Evolutionary conservation across 2,888 invertebrate genomes (phyloP), one percentile per base, ranked within the genome.

Genomic region (Melipona beecheii): DNA sequence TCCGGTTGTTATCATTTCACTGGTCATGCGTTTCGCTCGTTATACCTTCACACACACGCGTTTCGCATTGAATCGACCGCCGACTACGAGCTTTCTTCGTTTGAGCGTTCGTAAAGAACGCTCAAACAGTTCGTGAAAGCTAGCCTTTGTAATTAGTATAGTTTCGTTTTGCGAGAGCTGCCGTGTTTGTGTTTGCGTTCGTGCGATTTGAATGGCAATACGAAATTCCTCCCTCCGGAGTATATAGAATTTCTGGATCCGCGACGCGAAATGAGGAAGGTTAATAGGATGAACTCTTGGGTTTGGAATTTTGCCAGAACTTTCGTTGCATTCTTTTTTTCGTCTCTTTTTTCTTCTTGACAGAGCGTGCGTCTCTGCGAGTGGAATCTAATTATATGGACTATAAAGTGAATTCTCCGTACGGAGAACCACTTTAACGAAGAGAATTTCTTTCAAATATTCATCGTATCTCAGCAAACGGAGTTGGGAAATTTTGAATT

Each of bases 11-110:
- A 60, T 58, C 54, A 27, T 58, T 73, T 65, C 43, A 27, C 11
- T 15, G 49, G 31, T 36, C 36, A 9, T 43, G 43, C 43, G 43
- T 43, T 43, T 43, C 43, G 43, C 52, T 71, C 19, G 60, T 52
- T 69, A 71, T 9, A 31, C 4, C 4, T 56, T 56, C 56, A 2
- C n/a, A 2, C 56, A 2, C 56, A 2, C n/a, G 2, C 19, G 24
- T 60, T 76, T 71, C 31, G 31, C 54, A 81, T 76, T 60, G 52
- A 50, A 50, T 24, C 17, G 43, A 65, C 71, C n/a, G 17, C 27
- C 13, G 5, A 5, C 54, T 0, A n/a, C 4, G 5, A 56, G n/a
- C n/a, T 5, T 56, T 56, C 56, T 56, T n/a, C n/a, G 43, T n/a
- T n/a, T n/a, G n/a, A n/a, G n/a, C n/a, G n/a, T 49, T 56, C 17